Evolutionary conservation across 2,888 invertebrate genomes (phyloP).

Genomic region (Acanthoscelides obtectus): DNA sequence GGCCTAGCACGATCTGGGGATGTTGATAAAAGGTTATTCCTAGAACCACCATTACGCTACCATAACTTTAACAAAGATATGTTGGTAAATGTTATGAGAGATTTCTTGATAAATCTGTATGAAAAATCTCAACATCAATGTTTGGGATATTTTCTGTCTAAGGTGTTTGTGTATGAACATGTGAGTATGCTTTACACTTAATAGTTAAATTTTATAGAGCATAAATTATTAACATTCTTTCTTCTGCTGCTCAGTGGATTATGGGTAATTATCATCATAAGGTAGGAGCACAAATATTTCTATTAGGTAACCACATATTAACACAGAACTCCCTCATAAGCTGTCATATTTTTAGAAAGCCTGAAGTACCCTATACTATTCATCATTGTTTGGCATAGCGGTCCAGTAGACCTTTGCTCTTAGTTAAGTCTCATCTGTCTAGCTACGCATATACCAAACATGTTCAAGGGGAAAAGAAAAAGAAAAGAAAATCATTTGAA

Average conservation of each 20-base stretch:
- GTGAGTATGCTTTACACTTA: conserved; percentile 31
- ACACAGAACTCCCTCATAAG: no score
- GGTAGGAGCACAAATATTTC: background rate
- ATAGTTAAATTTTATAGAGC: background rate
- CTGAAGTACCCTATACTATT: no score
- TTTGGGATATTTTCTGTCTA: conserved; percentile 48
- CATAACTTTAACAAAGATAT: conserved; percentile 38
- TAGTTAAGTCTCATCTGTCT: no score
- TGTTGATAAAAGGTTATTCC: conserved; percentile 69
- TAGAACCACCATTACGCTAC: conserved; percentile 57
- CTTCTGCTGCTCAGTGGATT: background rate
- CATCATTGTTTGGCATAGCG: no score
- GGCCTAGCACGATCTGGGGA: conserved; percentile 68
- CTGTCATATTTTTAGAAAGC: no score
- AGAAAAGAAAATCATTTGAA: no score
- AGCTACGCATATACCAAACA: no score
- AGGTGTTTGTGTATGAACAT: conserved; percentile 45
- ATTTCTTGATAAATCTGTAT: conserved; percentile 46
- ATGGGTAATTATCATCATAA: background rate
- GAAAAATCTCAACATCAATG: conserved; percentile 47
- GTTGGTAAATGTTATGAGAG: conserved; percentile 43
- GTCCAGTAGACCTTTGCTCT: no score
- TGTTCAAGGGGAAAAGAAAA: no score
- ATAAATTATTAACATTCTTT: background rate
- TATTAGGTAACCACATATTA: background rate